Conservation (phyloP, 2,797 vertebrate species). For the Diglossa cyanea region DNA sequence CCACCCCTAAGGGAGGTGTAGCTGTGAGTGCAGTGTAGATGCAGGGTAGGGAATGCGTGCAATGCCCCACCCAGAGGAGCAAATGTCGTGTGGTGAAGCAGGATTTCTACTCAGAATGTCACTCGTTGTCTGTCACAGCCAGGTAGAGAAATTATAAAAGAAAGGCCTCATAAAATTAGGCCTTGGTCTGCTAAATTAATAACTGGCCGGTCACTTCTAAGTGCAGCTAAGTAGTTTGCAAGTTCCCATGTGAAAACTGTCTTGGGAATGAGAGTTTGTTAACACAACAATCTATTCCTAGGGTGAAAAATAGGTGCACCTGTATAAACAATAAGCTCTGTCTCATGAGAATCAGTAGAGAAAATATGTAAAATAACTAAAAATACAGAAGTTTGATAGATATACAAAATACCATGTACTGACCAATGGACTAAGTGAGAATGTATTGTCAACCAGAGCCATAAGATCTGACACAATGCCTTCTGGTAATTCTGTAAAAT, state of each 20-base stretch:
- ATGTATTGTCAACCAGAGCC: neutral
- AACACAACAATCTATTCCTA: neutral
- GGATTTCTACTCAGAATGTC: neutral
- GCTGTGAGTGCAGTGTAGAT: neutral
- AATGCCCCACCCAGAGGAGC: neutral
- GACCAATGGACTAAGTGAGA: neutral
- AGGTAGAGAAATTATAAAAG: neutral
- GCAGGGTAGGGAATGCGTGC: neutral
- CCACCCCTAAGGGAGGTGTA: neutral
- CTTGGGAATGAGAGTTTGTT: neutral
- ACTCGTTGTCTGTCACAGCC: neutral
- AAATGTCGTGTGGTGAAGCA: neutral
- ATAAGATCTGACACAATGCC: neutral
- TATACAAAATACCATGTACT: neutral
- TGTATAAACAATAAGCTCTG: neutral
- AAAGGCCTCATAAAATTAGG: neutral
- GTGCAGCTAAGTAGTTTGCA: neutral
- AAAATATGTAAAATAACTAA: neutral
- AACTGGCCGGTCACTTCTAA: neutral
- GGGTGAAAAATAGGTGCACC: neutral
- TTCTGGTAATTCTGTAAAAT: neutral
- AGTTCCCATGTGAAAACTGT: neutral
- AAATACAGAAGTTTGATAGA: neutral
- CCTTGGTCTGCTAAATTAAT: neutral
- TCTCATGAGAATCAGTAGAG: neutral